Conservation (phyloP, 2,797 vertebrate genomes). For the Cyclopterus lumpus region DNA sequence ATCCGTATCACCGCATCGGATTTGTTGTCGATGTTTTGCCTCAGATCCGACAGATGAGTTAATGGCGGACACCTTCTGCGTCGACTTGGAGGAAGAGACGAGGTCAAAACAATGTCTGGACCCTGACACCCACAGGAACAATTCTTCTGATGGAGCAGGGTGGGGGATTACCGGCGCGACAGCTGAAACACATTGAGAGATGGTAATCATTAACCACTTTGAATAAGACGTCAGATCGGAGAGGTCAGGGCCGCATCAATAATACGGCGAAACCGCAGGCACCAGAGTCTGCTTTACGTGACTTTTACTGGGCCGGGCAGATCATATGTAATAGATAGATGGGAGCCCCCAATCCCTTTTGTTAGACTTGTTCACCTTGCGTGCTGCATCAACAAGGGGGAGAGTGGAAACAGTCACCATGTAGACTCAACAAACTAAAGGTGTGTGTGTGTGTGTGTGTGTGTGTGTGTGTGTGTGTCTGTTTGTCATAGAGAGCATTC, state of each 20-base stretch:
- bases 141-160: slow-evolving; percentile 6
- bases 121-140: slow-evolving; percentile 36
- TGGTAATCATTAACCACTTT: slow-evolving; percentile 75
- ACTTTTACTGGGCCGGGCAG: slow-evolving; percentile 71
- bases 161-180: slow-evolving; percentile 45
- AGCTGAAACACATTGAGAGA: slow-evolving; percentile 68
- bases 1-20: neutral
- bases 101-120: slow-evolving; percentile 48
- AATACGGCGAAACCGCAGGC: slow-evolving; percentile 48
- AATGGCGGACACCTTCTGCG: slow-evolving; percentile 14
- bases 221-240: slow-evolving; percentile 73
- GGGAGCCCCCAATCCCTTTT: slow-evolving; percentile 64
- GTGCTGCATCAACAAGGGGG: slow-evolving; percentile 50
- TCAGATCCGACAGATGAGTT: slow-evolving; percentile 29
- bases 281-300: slow-evolving; percentile 49
- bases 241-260: slow-evolving; percentile 68
- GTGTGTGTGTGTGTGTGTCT: neutral
- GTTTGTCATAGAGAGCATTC: slow-evolving; percentile 48
- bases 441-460: slow-evolving; percentile 17
- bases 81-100: slow-evolving; percentile 13
- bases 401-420: slow-evolving; percentile 60
- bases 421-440: slow-evolving; percentile 67
- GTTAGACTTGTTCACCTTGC: slow-evolving; percentile 68
- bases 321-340: slow-evolving; percentile 80
- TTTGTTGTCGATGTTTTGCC: slow-evolving; percentile 4